Evolutionary conservation across 2,797 vertebrate species (phyloP), one percentile per base, ranked within the genome.

Genomic region (Miichthys miiuy): DNA sequence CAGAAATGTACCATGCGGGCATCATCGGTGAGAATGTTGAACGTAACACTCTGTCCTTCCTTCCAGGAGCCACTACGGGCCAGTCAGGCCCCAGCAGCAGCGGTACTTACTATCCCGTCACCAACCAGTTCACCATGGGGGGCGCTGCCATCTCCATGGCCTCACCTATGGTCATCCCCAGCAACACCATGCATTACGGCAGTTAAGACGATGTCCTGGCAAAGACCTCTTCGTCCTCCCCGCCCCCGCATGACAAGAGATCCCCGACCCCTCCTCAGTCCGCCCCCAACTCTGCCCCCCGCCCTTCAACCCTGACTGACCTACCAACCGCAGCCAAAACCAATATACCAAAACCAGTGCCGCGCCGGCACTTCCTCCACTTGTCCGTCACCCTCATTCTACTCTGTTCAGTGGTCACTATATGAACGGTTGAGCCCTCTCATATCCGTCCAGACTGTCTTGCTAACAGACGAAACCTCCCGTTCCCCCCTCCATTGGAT

Each of bases 181-280:
- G 96, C 96, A 98, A 97, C 96, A 98, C 97, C 90, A 96, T 99
- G 97, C 97, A 99, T 95, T 98, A 99, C 42, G 97, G 97, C 82
- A 98, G 97, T 95, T 99, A 97, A 95, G 92, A 87, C 13, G 60
- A 89, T 84, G 85, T 88, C 68, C 70, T 67, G 18, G 34, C 62
- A 23, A 65, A 76, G 66, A 76, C 82, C 65, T 80, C 68, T 63
- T 80, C 73, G 46, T 67, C 80, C 68, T 72, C 75, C 81, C 72
- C 47, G 20, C 63, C 89, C 88, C 81, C 4, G 93, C 95, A 94
- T 95, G 94, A 93, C 80, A 83, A 88, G 62, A 87, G 82, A 57
- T 18, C 18, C 79, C 80, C 79, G 0, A 18, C 56, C 79, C 58
- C 21, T 11, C 51, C 55, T 38, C 52, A 46, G 20, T 52, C 66